Conservation (phyloP, 2,113 vertebrate genomes). For the Saiga tatarica region DNA sequence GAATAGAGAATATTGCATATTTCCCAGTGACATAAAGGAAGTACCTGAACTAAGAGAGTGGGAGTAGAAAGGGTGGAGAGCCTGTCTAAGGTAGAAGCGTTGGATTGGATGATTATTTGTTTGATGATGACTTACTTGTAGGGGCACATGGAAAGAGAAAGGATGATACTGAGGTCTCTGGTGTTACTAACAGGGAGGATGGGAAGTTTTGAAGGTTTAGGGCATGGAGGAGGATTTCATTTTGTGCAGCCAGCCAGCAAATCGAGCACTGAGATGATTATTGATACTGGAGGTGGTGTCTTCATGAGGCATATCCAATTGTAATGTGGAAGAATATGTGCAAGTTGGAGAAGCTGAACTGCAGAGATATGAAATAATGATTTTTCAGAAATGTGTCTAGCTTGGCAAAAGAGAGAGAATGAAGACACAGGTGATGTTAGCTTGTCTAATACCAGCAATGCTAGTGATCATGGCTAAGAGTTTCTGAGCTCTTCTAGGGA, state of each 20-base stretch:
- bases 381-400: neutral
- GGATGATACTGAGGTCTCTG: neutral
- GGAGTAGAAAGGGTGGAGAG: neutral
- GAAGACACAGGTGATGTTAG: neutral
- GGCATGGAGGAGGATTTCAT: fast-evolving
- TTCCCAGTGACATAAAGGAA: neutral
- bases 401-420: neutral
- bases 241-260: neutral
- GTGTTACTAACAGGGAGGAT: neutral
- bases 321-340: neutral
- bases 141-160: neutral
- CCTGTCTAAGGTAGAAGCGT: neutral
- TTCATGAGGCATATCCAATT: neutral
- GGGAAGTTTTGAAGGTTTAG: neutral
- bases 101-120: neutral
- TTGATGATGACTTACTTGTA: neutral
- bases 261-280: neutral
- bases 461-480: neutral
- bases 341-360: neutral
- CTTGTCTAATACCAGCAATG: neutral
- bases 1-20: neutral
- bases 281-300: neutral
- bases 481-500: neutral
- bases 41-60: neutral
- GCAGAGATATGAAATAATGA: neutral